phyloP scores from a whole-genome alignment of 2,113 vertebrate genomes.

The Onychostoma macrolepis region DNA sequence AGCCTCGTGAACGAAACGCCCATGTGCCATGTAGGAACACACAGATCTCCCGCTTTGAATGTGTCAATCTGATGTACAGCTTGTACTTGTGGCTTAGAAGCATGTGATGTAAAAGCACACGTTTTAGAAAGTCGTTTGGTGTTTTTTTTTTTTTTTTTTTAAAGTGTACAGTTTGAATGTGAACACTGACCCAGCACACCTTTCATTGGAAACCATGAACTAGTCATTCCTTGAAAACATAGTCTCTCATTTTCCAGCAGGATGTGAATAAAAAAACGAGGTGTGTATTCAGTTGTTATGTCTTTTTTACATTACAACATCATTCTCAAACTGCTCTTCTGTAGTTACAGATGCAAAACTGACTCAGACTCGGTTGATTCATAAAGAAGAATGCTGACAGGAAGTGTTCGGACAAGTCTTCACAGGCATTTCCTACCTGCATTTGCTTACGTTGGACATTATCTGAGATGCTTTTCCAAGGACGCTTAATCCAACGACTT shows the following conservation, averaged over 20 bases:
- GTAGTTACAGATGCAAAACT: background rate
- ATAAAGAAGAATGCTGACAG: background rate
- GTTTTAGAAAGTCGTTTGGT: slow-evolving; percentile 82
- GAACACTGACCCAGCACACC: slow-evolving; percentile 52
- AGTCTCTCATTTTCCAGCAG: slow-evolving; percentile 67
- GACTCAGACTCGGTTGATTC: background rate
- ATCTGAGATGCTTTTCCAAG: background rate
- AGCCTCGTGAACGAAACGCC: slow-evolving; percentile 46
- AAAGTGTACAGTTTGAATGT: slow-evolving; percentile 63
- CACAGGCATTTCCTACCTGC: background rate
- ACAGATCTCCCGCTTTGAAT: slow-evolving; percentile 75
- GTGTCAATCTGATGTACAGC: slow-evolving; percentile 88
- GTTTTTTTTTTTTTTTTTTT: slow-evolving; percentile 60
- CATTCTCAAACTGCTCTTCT: background rate
- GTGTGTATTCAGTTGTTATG: background rate
- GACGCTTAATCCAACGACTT: background rate
- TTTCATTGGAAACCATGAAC: slow-evolving; percentile 58
- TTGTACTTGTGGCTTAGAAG: slow-evolving; percentile 81
- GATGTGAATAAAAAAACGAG: slow-evolving; percentile 68
- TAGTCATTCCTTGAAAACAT: slow-evolving; percentile 63
- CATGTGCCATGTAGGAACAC: slow-evolving; percentile 67
- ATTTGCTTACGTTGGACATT: background rate
- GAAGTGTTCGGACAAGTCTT: background rate
- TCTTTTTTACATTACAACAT: background rate
- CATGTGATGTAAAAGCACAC: slow-evolving; percentile 86